A percentile compares a stretch with the other conserved stretches of the same genome.
These are phyloP conservation scores for Delichon dasypus DNA, from an alignment of 2,797 vertebrate genomes.

Conservation along the genomic window DNA sequence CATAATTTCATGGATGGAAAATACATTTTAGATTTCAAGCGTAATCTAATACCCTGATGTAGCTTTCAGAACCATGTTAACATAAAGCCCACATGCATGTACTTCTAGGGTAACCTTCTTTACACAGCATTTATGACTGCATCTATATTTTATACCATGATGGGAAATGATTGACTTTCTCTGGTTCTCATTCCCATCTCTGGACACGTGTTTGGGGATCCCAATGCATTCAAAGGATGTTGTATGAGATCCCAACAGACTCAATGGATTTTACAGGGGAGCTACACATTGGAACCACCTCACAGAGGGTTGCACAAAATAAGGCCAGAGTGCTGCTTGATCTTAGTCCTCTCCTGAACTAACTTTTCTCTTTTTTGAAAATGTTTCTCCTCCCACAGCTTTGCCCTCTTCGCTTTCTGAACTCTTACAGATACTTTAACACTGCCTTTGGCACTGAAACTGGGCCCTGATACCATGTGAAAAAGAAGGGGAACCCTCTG, in stretches of 20 bases:
- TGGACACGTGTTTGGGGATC: not conserved
- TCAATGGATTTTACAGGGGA: fast-evolving
- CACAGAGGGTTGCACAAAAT: not conserved
- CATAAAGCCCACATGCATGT: not conserved
- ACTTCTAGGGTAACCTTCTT: not conserved
- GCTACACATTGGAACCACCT: not conserved
- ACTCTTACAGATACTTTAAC: conserved; percentile 1
- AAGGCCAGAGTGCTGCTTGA: not conserved
- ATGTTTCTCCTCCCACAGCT: conserved; percentile 11
- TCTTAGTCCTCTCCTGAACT: not conserved
- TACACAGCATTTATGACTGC: not conserved
- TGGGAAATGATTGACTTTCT: not conserved
- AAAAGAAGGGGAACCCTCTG: conserved; percentile 44
- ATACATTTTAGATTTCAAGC: not conserved
- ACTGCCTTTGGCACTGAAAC: conserved; percentile 6
- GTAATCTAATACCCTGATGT: not conserved
- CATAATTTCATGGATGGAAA: not conserved
- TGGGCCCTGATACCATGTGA: not conserved
- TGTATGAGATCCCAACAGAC: not conserved
- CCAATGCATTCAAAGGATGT: fast-evolving
- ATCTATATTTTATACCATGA: not conserved
- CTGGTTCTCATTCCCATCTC: not conserved
- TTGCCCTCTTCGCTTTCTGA: conserved; percentile 17
- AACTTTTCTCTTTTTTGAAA: not conserved
- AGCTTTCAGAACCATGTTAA: not conserved